Percentiles rank a stretch among this genome's conserved stretches.
phyloP scores from a whole-genome alignment of 2,888 invertebrate species.

The Acrocera orbiculus region DNA sequence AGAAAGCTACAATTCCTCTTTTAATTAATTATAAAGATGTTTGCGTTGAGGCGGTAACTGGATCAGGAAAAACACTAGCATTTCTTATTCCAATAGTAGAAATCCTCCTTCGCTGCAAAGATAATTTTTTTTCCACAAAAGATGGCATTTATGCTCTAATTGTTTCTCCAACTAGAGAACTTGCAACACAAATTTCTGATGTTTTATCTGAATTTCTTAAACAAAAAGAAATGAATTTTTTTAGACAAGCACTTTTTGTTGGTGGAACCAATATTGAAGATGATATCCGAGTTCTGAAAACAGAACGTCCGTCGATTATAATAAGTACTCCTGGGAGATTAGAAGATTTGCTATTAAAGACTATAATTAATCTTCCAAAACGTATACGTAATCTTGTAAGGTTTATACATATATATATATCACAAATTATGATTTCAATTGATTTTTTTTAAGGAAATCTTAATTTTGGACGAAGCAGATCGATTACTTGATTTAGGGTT shows the following conservation, averaged over 20 bases:
- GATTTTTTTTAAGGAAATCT: conserved; percentile 48
- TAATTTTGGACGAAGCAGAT: conserved; percentile 95
- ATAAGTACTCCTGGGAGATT: conserved; percentile 91
- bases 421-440: conserved; percentile 3
- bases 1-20: conserved; percentile 78
- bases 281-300: conserved; percentile 49
- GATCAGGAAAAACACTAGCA: conserved; percentile 94
- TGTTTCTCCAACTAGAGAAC: conserved; percentile 88
- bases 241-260: conserved; percentile 47
- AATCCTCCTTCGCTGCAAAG: conserved; percentile 47
- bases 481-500: conserved; percentile 86
- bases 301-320: conserved; percentile 63
- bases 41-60: conserved; percentile 95
- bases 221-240: conserved; percentile 32
- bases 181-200: conserved; percentile 75
- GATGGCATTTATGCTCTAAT: conserved; percentile 75
- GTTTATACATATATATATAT: not conserved
- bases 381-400: conserved; percentile 62
- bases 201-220: conserved; percentile 38
- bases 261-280: conserved; percentile 70
- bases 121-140: conserved; percentile 44
- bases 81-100: conserved; percentile 87
- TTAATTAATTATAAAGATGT: conserved; percentile 86
- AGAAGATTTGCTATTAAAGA: conserved; percentile 63
- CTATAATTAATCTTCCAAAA: conserved; percentile 48